A percentile compares a stretch with the other conserved stretches of the same genome.
Conservation (phyloP, 2,888 invertebrate genomes). For the Villa cingulata region DNA sequence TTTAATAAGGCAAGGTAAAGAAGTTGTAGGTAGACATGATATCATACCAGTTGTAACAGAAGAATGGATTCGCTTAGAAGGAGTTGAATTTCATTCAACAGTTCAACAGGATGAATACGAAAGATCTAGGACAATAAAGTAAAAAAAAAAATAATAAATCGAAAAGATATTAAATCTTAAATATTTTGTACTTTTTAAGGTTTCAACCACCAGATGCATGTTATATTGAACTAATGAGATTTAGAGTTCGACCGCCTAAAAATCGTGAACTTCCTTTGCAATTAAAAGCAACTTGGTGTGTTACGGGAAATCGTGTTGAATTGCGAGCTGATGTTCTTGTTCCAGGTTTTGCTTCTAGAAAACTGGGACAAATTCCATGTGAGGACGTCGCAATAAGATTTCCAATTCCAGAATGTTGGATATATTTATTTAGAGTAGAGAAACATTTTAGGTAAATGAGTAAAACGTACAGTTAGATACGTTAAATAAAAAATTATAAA, state of each 20-base stretch:
- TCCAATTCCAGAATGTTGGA: slow-evolving; percentile 99
- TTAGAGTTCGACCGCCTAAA: slow-evolving; percentile 86
- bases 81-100: slow-evolving; percentile 86
- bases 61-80: slow-evolving; percentile 96
- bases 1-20: slow-evolving; percentile 92
- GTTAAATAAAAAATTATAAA: not conserved
- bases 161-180: not conserved
- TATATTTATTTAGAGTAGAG: slow-evolving; percentile 95
- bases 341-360: slow-evolving; percentile 91
- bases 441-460: slow-evolving; percentile 69
- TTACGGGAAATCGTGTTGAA: slow-evolving; percentile 84
- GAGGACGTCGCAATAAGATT: slow-evolving; percentile 93
- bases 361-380: slow-evolving; percentile 90
- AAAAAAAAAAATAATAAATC: slow-evolving; percentile 19
- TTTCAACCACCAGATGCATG: slow-evolving; percentile 96
- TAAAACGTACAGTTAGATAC: not conserved
- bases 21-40: slow-evolving; percentile 97
- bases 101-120: slow-evolving; percentile 87
- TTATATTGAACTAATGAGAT: slow-evolving; percentile 92
- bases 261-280: slow-evolving; percentile 95
- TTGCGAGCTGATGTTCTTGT: slow-evolving; percentile 90
- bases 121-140: slow-evolving; percentile 72
- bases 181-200: slow-evolving; percentile 26
- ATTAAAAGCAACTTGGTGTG: slow-evolving; percentile 77
- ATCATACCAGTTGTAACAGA: slow-evolving; percentile 98